Evolutionary conservation across 2,888 invertebrate genomes (phyloP), one percentile per base, ranked within the genome.

Genomic region (Lochmaea crataegi): DNA sequence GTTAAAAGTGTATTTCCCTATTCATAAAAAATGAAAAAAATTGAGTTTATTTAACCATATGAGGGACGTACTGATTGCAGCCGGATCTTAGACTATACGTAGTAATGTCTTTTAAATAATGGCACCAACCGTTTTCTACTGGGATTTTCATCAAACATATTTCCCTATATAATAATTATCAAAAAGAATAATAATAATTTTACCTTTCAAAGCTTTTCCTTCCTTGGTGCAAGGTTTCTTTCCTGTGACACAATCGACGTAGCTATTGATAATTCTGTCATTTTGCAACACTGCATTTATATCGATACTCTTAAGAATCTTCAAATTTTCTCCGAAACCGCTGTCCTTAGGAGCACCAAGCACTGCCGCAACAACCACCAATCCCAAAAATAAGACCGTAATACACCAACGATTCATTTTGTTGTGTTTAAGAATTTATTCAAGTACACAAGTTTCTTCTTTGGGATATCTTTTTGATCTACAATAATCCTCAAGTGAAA

Each of bases 151-250:
- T 26, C 2, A 26, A 26, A 26, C 2, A 26, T 32, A 32, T 32
- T 5, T 32, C 4, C 32, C 32, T 0, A 26, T 5, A 3, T 32
- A 32, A 5, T 32, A 26, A 26, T 26, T 26, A 26, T 26, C 26
- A 26, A 26, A 26, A 26, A 26, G 26, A 32, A 6, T 32, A 32
- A 5, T 32, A 38, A 38, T 38, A 9, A 38, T 26, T 57, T 89
- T 83, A 94, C 94, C 89, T 88, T 92, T 94, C 2, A 94, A 85
- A 85, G 92, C 91, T 79, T 89, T 89, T 69, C 90, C 93, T 80
- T 93, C 93, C 14, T 92, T 87, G 2, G 90, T 92, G 83, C 94
- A 94, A 60, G 88, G 90, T 11, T 91, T 91, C 71, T 86, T 87
- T 0, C 89, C 90, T 78, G 93, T 83, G 53, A 94, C 80, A 80